Evolutionary conservation across 2,113 vertebrate genomes (phyloP).

Genomic region (Alouatta palliata): DNA sequence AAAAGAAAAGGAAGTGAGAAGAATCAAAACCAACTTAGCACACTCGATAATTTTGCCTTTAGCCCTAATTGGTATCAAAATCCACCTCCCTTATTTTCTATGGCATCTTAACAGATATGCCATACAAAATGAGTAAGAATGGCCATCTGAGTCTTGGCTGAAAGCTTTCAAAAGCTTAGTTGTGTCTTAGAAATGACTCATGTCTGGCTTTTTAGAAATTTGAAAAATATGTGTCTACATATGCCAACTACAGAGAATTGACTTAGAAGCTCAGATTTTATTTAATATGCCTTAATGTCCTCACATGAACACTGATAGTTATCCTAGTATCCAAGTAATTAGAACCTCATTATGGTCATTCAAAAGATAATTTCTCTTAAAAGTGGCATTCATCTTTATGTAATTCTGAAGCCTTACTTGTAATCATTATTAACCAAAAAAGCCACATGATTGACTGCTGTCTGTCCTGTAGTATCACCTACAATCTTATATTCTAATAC

Average conservation of each 20-base stretch:
- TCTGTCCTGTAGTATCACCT: not conserved
- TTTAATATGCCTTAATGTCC: conserved; percentile 13
- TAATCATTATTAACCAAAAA: conserved; percentile 21
- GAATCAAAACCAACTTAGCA: not conserved
- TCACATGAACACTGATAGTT: conserved; percentile 14
- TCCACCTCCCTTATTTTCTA: not conserved
- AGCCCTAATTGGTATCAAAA: conserved; percentile 4
- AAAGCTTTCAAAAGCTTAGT: conserved; percentile 16
- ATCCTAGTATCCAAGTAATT: conserved; percentile 14
- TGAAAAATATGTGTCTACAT: not conserved
- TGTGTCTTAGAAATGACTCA: conserved; percentile 19
- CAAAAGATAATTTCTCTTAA: not conserved
- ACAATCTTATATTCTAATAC: conserved; percentile 7
- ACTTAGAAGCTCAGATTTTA: not conserved
- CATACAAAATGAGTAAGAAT: not conserved
- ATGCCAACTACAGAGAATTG: not conserved
- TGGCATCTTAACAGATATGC: not conserved
- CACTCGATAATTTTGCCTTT: not conserved
- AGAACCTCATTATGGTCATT: conserved; percentile 18
- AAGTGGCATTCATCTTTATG: not conserved
- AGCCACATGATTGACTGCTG: not conserved
- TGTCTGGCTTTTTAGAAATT: conserved; percentile 23
- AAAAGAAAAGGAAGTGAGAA: not conserved
- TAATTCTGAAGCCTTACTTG: conserved; percentile 21
- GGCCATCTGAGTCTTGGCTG: not conserved